phyloP scores from a whole-genome alignment of 2,888 invertebrate genomes.

The Cremastobaeus sp. region DNA sequence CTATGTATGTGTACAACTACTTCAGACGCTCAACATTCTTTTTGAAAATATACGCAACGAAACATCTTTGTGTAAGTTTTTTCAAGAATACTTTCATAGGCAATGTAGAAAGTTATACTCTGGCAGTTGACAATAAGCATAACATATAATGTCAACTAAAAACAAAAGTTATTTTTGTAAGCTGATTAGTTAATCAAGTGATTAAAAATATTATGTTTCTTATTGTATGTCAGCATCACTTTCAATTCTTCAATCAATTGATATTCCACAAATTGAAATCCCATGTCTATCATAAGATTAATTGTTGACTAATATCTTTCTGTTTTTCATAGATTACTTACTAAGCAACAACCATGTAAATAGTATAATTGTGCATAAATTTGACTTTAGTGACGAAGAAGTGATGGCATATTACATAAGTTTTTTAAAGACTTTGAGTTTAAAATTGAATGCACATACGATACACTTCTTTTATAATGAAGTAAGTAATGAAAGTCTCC shows the following conservation, averaged over 20 bases:
- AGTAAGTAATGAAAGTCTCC: too few relatives aligned
- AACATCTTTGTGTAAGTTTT: conserved; percentile 96
- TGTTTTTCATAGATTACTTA: conserved; percentile 91
- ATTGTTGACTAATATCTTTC: not conserved
- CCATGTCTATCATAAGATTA: too few relatives aligned
- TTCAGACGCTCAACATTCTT: conserved; percentile 98
- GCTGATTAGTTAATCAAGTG: too few relatives aligned
- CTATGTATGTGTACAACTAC: conserved; percentile 97
- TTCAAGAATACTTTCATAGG: too few relatives aligned
- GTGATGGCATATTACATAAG: conserved; percentile 99
- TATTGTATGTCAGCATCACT: too few relatives aligned
- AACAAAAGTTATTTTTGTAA: too few relatives aligned
- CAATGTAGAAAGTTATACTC: too few relatives aligned
- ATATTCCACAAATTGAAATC: too few relatives aligned
- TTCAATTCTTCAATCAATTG: too few relatives aligned
- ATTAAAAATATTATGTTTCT: too few relatives aligned
- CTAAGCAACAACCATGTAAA: conserved; percentile 99
- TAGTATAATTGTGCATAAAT: conserved; percentile 99
- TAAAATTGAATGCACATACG: conserved; percentile 98
- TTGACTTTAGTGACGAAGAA: conserved; percentile 99
- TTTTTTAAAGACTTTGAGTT: conserved; percentile 97
- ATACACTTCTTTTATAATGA: conserved; percentile 99
- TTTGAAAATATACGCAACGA: conserved; percentile 99
- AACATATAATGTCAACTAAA: too few relatives aligned
- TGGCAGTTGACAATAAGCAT: too few relatives aligned